A percentile compares a stretch with the other conserved stretches of the same genome.
Conservation (phyloP, 2,888 invertebrate genomes). For the Steinernema carpocapsae region DNA sequence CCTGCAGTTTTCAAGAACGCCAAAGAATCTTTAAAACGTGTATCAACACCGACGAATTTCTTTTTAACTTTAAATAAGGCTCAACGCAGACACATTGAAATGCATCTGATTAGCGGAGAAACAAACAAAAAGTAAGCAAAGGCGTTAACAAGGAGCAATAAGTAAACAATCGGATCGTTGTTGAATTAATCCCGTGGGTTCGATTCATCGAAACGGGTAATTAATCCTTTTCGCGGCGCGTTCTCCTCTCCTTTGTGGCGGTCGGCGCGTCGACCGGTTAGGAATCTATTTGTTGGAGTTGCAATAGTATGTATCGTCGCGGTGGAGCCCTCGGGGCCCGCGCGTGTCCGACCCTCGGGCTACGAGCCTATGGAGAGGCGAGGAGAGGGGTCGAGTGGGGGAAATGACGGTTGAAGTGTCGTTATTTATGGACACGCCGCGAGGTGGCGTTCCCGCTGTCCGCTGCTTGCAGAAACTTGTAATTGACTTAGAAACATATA, state of each 20-base stretch:
- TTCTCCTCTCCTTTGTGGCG: constrained; percentile 14
- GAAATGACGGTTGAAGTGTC: neutral
- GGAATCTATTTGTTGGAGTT: neutral
- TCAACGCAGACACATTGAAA: no score
- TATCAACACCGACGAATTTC: no score
- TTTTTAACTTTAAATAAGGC: no score
- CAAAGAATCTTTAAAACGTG: no score
- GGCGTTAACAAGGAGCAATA: neutral
- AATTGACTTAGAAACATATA: no score
- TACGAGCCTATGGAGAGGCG: constrained; percentile 1
- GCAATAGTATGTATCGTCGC: constrained; percentile 3
- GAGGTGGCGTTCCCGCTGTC: neutral
- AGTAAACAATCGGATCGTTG: constrained; percentile 8
- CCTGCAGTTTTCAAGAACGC: neutral
- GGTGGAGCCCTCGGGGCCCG: constrained; percentile 1
- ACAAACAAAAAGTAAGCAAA: neutral
- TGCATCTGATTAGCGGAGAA: no score
- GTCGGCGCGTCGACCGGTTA: constrained; percentile 9
- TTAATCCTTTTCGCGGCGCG: constrained; percentile 26
- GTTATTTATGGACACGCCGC: neutral
- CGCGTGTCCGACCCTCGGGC: neutral
- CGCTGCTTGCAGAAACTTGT: neutral
- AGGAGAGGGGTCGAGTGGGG: no score
- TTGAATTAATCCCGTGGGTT: constrained; percentile 27
- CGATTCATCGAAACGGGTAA: constrained; percentile 30